Evolutionary conservation across 37 sponge, comb jelly and placozoan genomes (phyloP), one percentile per base, ranked within the genome.

Genomic region (Oopsacas minuta): DNA sequence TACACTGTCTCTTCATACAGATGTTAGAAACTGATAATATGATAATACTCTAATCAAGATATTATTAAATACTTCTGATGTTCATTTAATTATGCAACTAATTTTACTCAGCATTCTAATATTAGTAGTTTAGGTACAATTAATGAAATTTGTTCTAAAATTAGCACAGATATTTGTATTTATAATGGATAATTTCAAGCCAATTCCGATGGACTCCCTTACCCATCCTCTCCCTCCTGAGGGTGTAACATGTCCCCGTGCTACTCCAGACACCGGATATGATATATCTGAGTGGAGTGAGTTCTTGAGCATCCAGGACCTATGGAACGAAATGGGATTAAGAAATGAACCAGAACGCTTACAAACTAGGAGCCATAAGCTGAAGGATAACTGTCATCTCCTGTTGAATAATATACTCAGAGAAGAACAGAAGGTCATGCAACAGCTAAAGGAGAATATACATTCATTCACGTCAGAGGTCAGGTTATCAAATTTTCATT

Each of bases 351-450:
- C 75, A 34, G 32, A 61, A 34, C 20, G 75, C 20, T 34, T 61
- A 5, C 5, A 61, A 5, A n/a, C 75, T 3, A 3, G 75, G 17
- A 61, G 75, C 30, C 7, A 3, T 25, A 61, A 61, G 22, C 75
- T 61, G 75, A 61, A 34, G 1, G 75, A 61, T 25, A 61, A 61
- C 75, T 61, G 75, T 12, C 75, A 61, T 12, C 22, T 61, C 1
- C 75, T 61, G 75, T 12, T 61, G 17, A 61, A 34, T 12, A 61
- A 61, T n/a, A 61, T 61, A 5, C 75, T 61, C 75, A 61, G 30
- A n/a, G 75, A 61, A 61, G 75, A 61, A 34, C 75, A 61, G 75
- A 61, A 61, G 30, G 75, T 61, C 7, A 25, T 61, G 75, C 75
- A 61, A 12, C 75, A 61, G 28, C 75, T 61, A 3, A 61, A 61